phyloP scores from a whole-genome alignment of 2,113 vertebrate species.

The Corythaixoides concolor region DNA sequence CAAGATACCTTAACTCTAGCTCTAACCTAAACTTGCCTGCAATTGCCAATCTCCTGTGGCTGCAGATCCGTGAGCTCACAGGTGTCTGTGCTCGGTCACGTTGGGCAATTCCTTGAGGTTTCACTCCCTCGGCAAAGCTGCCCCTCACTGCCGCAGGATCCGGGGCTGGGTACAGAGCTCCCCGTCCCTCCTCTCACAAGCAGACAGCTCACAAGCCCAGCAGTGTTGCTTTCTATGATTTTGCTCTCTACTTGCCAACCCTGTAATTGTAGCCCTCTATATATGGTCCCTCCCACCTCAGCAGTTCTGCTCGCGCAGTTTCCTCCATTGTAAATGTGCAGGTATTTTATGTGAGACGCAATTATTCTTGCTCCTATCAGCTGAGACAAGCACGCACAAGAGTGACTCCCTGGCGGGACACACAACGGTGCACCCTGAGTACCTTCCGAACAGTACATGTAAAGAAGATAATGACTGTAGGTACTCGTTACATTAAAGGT shows the following conservation, averaged over 20 bases:
- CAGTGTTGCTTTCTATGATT: neutral
- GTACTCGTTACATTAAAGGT: too few species aligned
- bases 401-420: neutral
- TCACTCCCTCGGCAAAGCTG: neutral
- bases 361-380: neutral
- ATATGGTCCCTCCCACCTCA: neutral
- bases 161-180: neutral
- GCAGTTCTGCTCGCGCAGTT: neutral
- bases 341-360: neutral
- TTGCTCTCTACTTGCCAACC: neutral
- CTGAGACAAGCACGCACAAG: neutral
- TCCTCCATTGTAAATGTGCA: neutral
- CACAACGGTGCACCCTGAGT: neutral
- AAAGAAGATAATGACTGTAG: neutral
- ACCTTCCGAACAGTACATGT: rapidly evolving
- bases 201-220: neutral
- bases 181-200: neutral
- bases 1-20: neutral
- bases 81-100: neutral
- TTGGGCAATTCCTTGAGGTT: neutral
- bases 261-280: neutral
- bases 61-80: neutral
- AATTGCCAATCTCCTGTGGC: neutral
- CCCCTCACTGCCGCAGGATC: neutral
- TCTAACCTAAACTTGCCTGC: neutral